These are phyloP conservation scores for Tribolium castaneum DNA, from an alignment of 1,140 invertebrate species.

Conservation along the genomic window DNA sequence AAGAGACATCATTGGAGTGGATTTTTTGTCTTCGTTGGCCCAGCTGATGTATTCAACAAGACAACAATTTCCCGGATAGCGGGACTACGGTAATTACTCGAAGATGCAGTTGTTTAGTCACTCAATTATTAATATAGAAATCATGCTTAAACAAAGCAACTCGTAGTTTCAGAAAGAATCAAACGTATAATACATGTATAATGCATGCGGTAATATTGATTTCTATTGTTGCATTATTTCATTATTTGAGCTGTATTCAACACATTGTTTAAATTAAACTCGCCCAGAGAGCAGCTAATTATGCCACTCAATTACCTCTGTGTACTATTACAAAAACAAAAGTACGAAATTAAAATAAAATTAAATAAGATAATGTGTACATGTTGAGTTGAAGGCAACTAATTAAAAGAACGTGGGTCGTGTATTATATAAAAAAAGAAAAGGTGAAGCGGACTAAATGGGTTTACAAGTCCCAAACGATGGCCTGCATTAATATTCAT, in stretches of 20 bases:
- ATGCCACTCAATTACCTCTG: background rate
- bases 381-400: background rate
- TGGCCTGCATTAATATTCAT: constrained; percentile 44
- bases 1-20: background rate
- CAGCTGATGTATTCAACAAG: constrained; percentile 18
- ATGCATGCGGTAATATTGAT: constrained; percentile 3
- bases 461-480: constrained; percentile 33
- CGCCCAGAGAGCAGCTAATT: background rate
- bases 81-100: too few species aligned
- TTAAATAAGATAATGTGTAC: background rate
- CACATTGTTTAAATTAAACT: background rate
- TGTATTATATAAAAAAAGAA: background rate
- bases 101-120: background rate
- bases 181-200: background rate
- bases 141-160: background rate
- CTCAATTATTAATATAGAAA: background rate
- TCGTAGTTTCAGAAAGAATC: background rate
- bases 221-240: constrained; percentile 3
- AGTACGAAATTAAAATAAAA: background rate
- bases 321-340: background rate
- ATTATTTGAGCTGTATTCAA: background rate
- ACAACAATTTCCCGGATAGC: background rate
- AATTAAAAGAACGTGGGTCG: constrained; percentile 37
- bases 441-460: constrained; percentile 15
- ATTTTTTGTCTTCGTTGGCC: constrained; percentile 25